These are phyloP conservation scores for Trichechus manatus DNA, from an alignment of 2,113 vertebrate genomes.

Conservation along the genomic window DNA sequence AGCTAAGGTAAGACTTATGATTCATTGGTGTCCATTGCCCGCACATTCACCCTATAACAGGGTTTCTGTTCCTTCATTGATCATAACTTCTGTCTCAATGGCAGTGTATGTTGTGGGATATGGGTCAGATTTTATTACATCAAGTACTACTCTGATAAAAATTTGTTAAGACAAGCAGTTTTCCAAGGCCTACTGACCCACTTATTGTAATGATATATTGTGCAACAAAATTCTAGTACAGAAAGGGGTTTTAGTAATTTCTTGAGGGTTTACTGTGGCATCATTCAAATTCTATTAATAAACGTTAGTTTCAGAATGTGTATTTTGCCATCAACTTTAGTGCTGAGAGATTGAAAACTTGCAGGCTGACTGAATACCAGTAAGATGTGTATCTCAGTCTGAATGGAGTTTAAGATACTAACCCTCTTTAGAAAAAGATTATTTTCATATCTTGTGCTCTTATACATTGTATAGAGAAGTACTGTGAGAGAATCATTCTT, in stretches of 20 bases:
- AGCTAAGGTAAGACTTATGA: neutral
- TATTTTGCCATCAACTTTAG: neutral
- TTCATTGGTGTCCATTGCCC: neutral
- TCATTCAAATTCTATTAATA: neutral
- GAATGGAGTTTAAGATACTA: neutral
- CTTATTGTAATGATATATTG: neutral
- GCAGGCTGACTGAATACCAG: neutral
- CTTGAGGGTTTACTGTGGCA: neutral
- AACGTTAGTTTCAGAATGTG: neutral
- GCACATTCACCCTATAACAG: neutral
- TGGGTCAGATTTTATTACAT: neutral
- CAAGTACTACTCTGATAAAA: neutral
- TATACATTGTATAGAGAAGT: neutral
- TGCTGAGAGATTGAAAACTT: neutral
- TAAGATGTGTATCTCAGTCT: neutral
- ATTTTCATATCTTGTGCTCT: neutral
- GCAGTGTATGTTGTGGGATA: neutral
- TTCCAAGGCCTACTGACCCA: neutral
- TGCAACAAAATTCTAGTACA: neutral
- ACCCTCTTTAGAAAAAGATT: neutral
- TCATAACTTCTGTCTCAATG: neutral
- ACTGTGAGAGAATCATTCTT: neutral
- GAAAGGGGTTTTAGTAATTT: neutral
- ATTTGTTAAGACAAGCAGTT: neutral
- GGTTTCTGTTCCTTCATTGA: neutral